These are phyloP conservation scores for Tetramorium parvispinum DNA, from an alignment of 1,140 invertebrate species.

Conservation along the genomic window DNA sequence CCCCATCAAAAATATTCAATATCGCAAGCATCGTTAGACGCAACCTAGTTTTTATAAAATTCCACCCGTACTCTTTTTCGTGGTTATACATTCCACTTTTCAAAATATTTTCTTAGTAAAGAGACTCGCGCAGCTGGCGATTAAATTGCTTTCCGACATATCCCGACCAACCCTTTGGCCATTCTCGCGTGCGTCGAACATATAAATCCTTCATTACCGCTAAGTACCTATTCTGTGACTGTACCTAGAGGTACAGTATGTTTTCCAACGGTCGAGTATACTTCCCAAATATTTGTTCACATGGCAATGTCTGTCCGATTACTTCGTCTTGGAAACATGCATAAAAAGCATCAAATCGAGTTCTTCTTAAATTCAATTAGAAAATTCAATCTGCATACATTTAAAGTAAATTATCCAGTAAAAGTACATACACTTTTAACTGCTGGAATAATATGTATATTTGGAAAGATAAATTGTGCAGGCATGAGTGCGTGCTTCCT, in stretches of 20 bases:
- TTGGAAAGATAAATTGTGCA: not conserved
- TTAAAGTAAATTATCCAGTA: not conserved
- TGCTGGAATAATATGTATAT: conserved; percentile 20
- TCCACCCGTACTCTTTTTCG: not conserved
- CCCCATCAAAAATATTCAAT: conserved; percentile 27
- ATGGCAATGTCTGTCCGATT: not conserved
- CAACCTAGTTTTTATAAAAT: conserved; percentile 10
- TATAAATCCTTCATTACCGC: conserved; percentile 28
- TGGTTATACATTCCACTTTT: not conserved
- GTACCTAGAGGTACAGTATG: not conserved
- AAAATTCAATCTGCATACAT: not conserved
- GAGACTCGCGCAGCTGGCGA: not conserved
- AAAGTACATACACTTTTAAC: not conserved
- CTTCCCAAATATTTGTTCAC: not conserved
- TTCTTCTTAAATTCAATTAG: not conserved
- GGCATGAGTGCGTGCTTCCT: not conserved
- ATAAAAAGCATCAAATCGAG: not conserved
- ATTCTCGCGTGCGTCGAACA: not conserved
- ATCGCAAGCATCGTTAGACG: not conserved
- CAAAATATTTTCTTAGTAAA: conserved; percentile 43
- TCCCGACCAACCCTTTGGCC: not conserved
- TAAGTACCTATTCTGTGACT: conserved; percentile 22
- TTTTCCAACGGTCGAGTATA: not conserved
- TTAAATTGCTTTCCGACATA: conserved; percentile 20
- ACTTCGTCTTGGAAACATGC: not conserved